A percentile compares a stretch with the other conserved stretches of the same genome.
These are phyloP conservation scores for Chymomyza amoena DNA, from an alignment of 2,888 invertebrate species.

Conservation along the genomic window DNA sequence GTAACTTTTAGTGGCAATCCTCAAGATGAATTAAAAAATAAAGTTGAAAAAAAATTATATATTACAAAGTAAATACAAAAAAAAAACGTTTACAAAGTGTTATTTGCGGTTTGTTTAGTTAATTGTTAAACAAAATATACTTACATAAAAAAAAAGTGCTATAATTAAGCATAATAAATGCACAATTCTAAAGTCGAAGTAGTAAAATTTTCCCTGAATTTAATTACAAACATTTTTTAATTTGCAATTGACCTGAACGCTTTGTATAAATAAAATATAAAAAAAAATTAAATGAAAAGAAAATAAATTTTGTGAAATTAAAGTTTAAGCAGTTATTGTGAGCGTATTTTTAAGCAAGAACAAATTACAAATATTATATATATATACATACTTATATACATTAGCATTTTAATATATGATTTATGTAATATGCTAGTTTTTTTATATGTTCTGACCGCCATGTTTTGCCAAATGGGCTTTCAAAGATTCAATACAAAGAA, in stretches of 20 bases:
- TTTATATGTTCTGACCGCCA: conserved; percentile 23
- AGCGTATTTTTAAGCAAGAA: conserved; percentile 55
- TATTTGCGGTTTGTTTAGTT: conserved; percentile 66
- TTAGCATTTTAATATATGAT: neutral
- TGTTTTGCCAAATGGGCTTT: conserved; percentile 21
- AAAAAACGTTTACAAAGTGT: conserved; percentile 42
- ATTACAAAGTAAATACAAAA: conserved; percentile 8
- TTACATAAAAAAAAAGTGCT: conserved; percentile 11
- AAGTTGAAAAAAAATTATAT: conserved; percentile 11
- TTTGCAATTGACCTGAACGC: conserved; percentile 65
- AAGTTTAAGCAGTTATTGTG: conserved; percentile 65
- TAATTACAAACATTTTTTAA: conserved; percentile 12
- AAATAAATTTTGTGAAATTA: conserved; percentile 52
- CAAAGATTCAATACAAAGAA: neutral
- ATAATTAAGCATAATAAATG: conserved; percentile 36
- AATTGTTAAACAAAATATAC: conserved; percentile 52
- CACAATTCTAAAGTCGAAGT: conserved; percentile 43
- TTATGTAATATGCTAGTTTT: neutral
- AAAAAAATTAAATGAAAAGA: conserved; percentile 11
- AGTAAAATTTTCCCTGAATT: conserved; percentile 20
- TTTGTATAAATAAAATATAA: conserved; percentile 50
- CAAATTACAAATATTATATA: conserved; percentile 54
- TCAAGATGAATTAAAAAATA: neutral
- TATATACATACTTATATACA: conserved; percentile 26
- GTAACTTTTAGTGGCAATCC: conserved; percentile 58